Base-by-base conservation (phyloP, 2,113 vertebrate species). In the Sinocyclocheilus anshuiensis region DNA sequence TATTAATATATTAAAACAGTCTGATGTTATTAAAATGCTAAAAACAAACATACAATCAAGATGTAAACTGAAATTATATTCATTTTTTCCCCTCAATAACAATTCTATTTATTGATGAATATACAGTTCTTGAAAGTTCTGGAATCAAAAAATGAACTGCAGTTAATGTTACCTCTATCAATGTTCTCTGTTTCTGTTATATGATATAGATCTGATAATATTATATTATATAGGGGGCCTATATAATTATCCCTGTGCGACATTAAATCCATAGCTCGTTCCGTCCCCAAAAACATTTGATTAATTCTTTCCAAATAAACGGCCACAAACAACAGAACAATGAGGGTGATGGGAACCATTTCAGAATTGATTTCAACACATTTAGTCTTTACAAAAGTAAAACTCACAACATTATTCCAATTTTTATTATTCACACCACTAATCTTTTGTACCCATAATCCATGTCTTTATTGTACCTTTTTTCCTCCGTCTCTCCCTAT, bases 371-470 rank as follows among this genome's bases (percentile, higher is more conserved):
- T 29, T 77, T 4, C 55, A 63, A 13, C 13, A 33, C 22, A 42
- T 13, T 45, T 45, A 74, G 71, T 39, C 36, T 74, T 12, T 74
- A 74, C 22, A 77, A 57, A 85, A 75, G 72, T 61, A 83, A 84
- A 79, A 77, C 48, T 75, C 57, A 33, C 9, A 57, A 53, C 77
- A 78, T 33, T 5, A 59, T 57, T 78, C 53, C 1, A 33, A 22
- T 20, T 36, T 16, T 8, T 9, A 33, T 36, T 80, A 45, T 33
- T 57, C 45, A 69, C 29, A 24, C 11, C 26, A 72, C 18, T n/a
- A 26, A 53, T 29, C 48, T 77, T 16, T 48, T 67, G 4, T 48
- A 18, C 42, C 59, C 24, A 6, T 50, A 69, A 45, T 77, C 29
- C 33, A 6, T 65, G 7, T 57, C 20, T 45, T 72, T 59, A 76